phyloP scores from a whole-genome alignment of 2,797 vertebrate species.

The Alcedo atthis region DNA sequence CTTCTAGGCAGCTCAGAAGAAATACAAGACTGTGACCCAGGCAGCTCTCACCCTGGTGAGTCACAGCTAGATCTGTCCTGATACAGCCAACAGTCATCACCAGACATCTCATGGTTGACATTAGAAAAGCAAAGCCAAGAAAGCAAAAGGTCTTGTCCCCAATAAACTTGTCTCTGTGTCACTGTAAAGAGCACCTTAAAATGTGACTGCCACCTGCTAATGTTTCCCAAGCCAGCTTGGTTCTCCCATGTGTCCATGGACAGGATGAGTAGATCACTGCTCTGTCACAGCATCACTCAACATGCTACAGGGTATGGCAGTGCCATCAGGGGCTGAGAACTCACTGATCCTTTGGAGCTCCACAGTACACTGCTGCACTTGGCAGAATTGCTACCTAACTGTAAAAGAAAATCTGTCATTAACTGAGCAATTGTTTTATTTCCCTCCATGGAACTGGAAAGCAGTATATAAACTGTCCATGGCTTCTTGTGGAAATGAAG shows the following conservation, averaged over 20 bases:
- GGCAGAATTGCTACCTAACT: neutral
- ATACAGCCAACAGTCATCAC: neutral
- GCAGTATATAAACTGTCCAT: conserved; percentile 37
- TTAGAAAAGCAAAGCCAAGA: neutral
- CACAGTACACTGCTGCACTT: neutral
- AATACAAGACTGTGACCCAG: neutral
- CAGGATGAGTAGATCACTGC: neutral
- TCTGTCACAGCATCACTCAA: neutral
- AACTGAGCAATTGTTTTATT: conserved; percentile 24
- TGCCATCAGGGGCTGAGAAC: conserved; percentile 6
- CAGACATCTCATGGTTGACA: neutral
- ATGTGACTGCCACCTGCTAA: neutral
- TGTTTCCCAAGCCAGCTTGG: neutral
- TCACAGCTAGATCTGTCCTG: neutral
- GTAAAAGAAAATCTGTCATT: neutral
- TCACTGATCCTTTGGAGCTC: conserved; percentile 5
- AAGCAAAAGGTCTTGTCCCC: neutral
- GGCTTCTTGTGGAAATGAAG: conserved; percentile 54
- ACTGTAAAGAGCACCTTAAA: neutral
- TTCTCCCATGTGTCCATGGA: neutral
- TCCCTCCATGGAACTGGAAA: neutral
- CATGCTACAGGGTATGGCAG: neutral
- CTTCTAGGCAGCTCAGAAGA: neutral
- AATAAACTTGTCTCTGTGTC: neutral
- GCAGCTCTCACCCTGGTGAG: neutral